Percentiles rank a stretch among this genome's conserved stretches.
phyloP scores from a whole-genome alignment of 1,140 invertebrate species.

The Solenopsis invicta region DNA sequence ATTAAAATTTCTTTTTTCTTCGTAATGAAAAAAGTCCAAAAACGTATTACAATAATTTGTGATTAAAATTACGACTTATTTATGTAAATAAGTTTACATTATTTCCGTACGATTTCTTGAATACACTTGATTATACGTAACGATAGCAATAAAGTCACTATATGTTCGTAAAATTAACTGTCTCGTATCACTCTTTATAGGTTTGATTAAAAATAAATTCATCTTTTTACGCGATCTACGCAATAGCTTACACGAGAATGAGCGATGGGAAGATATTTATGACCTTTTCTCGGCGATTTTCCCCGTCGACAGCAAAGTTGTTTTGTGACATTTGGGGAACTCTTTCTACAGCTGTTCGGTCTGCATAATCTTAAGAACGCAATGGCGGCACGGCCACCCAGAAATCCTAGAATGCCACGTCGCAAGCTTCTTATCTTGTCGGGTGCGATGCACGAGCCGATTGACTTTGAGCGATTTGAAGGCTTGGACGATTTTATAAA shows the following conservation, averaged over 20 bases:
- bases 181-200: neutral
- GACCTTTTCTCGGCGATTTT: conserved; percentile 67
- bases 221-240: neutral
- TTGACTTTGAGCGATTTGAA: conserved; percentile 32
- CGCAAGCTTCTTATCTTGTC: conserved; percentile 34
- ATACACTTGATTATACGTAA: neutral
- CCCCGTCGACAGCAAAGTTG: conserved; percentile 42
- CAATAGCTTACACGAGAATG: neutral
- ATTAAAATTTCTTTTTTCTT: neutral
- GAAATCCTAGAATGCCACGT: conserved; percentile 30
- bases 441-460: neutral
- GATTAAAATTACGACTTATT: neutral
- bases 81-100: neutral
- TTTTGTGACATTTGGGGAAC: conserved; percentile 68
- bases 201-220: neutral
- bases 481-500: conserved; percentile 51
- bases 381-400: conserved; percentile 77
- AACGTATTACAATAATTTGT: neutral
- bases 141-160: neutral
- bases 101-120: neutral
- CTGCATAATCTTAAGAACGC: conserved; percentile 79
- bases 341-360: conserved; percentile 68
- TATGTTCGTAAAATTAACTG: neutral
- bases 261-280: conserved; percentile 52
- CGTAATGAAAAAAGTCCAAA: neutral